These are phyloP conservation scores for Carlito syrichta DNA, from an alignment of 2,113 vertebrate genomes.

Conservation along the genomic window DNA sequence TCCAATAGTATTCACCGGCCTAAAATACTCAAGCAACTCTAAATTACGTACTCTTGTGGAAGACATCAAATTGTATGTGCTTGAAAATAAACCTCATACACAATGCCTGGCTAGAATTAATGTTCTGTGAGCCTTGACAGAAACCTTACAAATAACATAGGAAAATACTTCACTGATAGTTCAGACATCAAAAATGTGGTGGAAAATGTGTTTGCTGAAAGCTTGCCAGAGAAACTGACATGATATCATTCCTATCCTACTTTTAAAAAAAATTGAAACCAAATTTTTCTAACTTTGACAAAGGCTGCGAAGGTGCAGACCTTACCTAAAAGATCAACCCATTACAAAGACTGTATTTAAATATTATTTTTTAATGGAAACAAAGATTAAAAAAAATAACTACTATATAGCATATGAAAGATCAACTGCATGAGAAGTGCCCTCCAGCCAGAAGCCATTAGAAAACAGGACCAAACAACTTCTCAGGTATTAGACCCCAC, in stretches of 20 bases:
- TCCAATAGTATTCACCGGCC: slow-evolving; percentile 37
- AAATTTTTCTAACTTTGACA: not conserved
- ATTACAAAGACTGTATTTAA: not conserved
- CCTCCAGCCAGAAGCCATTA: not conserved
- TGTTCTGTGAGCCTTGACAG: not conserved
- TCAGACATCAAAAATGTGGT: slow-evolving; percentile 39
- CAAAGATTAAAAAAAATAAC: not conserved
- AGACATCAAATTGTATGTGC: slow-evolving; percentile 34
- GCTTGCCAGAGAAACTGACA: not conserved
- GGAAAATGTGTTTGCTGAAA: not conserved
- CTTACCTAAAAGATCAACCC: not conserved
- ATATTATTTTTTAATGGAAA: slow-evolving; percentile 29
- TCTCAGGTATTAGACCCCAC: not conserved
- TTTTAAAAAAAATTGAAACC: not conserved
- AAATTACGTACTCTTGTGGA: slow-evolving; percentile 49
- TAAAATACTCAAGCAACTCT: slow-evolving; percentile 67
- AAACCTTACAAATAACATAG: slow-evolving; percentile 20
- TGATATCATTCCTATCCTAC: not conserved
- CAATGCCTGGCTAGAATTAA: not conserved
- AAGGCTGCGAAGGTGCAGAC: not conserved
- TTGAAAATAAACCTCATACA: slow-evolving; percentile 53
- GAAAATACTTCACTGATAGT: slow-evolving; percentile 40
- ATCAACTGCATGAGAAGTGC: not conserved
- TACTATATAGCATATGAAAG: not conserved
- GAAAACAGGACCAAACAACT: not conserved